Evolutionary conservation across 2,888 invertebrate species (phyloP).

Genomic region (Pristionchus maxplancki): DNA sequence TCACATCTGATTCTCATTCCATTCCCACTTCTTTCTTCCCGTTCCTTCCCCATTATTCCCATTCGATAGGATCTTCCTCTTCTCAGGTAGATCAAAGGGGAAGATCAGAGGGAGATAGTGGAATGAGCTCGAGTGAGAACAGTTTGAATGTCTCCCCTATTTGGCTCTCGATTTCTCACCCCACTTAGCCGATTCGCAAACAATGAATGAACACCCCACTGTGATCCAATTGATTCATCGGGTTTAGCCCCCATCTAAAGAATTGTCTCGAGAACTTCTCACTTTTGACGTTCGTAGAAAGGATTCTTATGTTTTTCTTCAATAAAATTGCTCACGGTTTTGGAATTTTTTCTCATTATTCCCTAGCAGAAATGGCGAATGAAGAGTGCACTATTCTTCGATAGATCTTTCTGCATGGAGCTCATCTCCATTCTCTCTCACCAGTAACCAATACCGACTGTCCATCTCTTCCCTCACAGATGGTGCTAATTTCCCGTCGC

Average conservation of each 20-base stretch:
- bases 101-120: background rate
- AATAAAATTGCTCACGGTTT: too few relatives aligned
- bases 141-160: constrained; percentile 28
- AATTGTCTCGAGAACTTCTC: background rate
- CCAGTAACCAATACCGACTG: background rate
- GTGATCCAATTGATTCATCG: background rate
- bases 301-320: background rate
- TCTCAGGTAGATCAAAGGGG: constrained; percentile 17
- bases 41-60: background rate
- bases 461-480: background rate
- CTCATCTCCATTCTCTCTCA: background rate
- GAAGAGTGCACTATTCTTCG: too few relatives aligned
- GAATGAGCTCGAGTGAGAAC: background rate
- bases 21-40: too few relatives aligned
- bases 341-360: too few relatives aligned
- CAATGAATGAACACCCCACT: constrained; percentile 41
- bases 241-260: background rate
- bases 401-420: too few relatives aligned
- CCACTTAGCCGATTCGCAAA: constrained; percentile 32
- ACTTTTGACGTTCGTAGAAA: background rate
- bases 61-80: constrained; percentile 6
- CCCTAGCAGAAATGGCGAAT: too few relatives aligned
- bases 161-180: constrained; percentile 40
- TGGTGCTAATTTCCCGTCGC: constrained; percentile 43
- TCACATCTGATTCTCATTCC: constrained; percentile 28